phyloP scores from a whole-genome alignment of 2,797 vertebrate genomes.

The Argya squamiceps region DNA sequence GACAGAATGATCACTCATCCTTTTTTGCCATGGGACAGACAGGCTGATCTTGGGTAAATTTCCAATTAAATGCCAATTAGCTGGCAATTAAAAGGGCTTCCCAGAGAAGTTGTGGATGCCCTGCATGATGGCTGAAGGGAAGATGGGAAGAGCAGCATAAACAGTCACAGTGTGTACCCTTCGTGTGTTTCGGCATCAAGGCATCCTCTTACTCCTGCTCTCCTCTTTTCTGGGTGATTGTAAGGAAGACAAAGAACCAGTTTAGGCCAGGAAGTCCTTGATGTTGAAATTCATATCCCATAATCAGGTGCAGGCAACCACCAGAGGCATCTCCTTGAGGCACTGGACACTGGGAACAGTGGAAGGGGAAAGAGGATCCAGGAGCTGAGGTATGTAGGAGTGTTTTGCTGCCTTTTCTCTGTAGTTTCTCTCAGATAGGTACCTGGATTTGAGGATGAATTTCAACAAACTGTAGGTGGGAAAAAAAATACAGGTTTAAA shows the following conservation, averaged over 20 bases:
- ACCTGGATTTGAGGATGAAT: not conserved
- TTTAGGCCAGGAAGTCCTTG: not conserved
- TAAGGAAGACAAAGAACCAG: not conserved
- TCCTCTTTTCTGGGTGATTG: not conserved
- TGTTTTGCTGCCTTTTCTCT: not conserved
- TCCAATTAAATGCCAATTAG: not conserved
- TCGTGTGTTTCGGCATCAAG: accelerated
- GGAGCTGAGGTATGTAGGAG: accelerated
- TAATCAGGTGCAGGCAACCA: not conserved
- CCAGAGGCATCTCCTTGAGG: accelerated
- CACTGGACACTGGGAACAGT: accelerated
- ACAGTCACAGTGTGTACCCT: accelerated
- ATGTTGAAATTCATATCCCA: accelerated
- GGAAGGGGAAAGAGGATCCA: not conserved
- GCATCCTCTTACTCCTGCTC: not conserved
- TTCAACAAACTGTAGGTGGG: not conserved
- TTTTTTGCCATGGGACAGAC: not conserved
- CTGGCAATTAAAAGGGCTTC: not conserved
- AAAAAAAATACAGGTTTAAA: not conserved
- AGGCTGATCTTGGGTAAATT: not conserved
- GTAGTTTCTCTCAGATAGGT: not conserved
- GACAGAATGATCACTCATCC: not conserved
- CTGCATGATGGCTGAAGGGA: not conserved
- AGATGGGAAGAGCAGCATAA: not conserved
- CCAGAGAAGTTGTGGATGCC: not conserved